Evolutionary conservation across 1,140 invertebrate genomes (phyloP), one percentile per base, ranked within the genome.

Genomic region (Phenacoccus solenopsis): DNA sequence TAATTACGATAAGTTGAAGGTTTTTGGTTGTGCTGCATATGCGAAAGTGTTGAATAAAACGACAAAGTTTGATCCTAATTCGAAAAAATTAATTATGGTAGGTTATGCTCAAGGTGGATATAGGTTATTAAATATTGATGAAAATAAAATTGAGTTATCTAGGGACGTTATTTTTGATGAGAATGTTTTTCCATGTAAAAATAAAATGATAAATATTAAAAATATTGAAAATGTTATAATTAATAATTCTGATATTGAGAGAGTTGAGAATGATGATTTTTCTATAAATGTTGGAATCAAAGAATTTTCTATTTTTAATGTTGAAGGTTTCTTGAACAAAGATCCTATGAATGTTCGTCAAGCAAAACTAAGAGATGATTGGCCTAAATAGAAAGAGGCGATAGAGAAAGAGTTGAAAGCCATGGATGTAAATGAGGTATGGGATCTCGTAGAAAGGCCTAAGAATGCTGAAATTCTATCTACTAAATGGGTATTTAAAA

Each of bases 1-100:
- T 22, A 69, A 77, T 71, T 61, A 81, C 1, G 72, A 69, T 20
- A 72, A 81, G 72, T 69, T 81, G 12, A 74, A 73, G 71, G 72
- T 77, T 12, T 82, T 83, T 76, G 80, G 80, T 13, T 78, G 76
- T 59, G 68, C 73, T 69, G 76, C 75, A 75, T 73, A 76, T 76
- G 0, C 76, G 77, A 28, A 71, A 79, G 49, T 77, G 77, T 28
- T 74, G 73, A n/a, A 27, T 74, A 27, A 72, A 73, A 57, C 67
- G 73, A 71, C 70, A 68, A 56, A 80, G 78, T 70, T 79, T 73
- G 72, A 80, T 68, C 22, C 73, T 4, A 80, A 78, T 74, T 80
- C 69, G 73, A 20, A 3, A 24, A 64, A 24, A 22, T 64, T 64
- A 20, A 64, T 3, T 4, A 24, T 70, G 1, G 71, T 79, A 7